These are phyloP conservation scores for Oophaga sylvatica DNA, from an alignment of 2,797 vertebrate genomes.

Conservation along the genomic window DNA sequence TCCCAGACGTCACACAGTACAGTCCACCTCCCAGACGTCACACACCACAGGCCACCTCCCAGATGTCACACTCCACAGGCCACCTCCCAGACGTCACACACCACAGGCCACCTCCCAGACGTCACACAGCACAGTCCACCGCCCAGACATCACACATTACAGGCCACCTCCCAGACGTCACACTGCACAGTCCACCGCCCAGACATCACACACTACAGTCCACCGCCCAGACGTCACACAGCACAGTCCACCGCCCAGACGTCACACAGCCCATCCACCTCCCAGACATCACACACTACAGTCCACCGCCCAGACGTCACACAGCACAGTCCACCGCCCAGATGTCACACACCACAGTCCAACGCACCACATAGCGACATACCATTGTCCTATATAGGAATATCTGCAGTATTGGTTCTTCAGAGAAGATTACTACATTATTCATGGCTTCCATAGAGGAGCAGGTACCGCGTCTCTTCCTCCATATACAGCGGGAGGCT, in stretches of 20 bases:
- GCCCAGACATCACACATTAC: neutral
- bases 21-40: neutral
- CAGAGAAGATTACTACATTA: neutral
- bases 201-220: too few species aligned
- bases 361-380: too few species aligned
- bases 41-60: neutral
- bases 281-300: neutral
- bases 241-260: neutral
- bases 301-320: too few species aligned
- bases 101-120: too few species aligned
- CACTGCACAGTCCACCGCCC: neutral
- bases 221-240: neutral
- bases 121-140: too few species aligned
- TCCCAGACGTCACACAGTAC: too few species aligned
- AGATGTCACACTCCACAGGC: too few species aligned
- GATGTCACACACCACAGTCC: too few species aligned
- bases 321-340: too few species aligned
- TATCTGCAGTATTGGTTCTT: neutral
- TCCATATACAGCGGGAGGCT: neutral
- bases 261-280: too few species aligned
- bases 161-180: too few species aligned
- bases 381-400: neutral
- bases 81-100: neutral
- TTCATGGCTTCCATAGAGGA: neutral
- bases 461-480: constrained; percentile 1